These are phyloP conservation scores for Turdus rufiventris DNA, from an alignment of 2,113 vertebrate genomes.

Conservation along the genomic window DNA sequence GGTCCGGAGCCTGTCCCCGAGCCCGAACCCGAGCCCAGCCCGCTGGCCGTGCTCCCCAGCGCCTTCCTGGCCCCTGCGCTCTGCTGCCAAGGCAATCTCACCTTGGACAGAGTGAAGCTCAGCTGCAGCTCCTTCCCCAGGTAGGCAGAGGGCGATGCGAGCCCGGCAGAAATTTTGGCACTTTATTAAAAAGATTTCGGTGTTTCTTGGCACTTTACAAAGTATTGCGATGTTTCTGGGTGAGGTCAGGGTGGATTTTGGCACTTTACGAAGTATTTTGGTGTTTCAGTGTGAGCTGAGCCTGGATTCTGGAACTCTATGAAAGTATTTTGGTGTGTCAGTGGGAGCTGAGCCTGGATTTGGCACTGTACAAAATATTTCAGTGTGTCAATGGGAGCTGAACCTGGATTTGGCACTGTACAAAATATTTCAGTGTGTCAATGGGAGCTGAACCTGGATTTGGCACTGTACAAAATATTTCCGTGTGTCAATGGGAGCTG, in stretches of 20 bases:
- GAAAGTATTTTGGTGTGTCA: fast-evolving
- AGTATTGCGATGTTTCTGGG: not conserved
- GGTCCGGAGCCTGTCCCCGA: too few relatives aligned
- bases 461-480: not conserved
- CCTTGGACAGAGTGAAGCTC: constrained; percentile 63
- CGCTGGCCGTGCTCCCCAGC: not conserved
- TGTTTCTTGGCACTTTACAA: not conserved
- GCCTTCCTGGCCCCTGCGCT: not conserved
- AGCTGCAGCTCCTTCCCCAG: not conserved
- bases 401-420: not conserved
- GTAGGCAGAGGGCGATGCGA: fast-evolving
- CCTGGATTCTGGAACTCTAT: not conserved
- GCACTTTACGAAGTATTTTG: fast-evolving
- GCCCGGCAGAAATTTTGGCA: not conserved
- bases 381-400: too few relatives aligned
- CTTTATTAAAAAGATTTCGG: fast-evolving
- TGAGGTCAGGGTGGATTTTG: not conserved
- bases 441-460: fast-evolving
- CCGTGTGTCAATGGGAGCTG: too few relatives aligned
- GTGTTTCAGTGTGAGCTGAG: fast-evolving
- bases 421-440: too few relatives aligned
- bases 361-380: not conserved
- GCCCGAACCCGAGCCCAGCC: not conserved
- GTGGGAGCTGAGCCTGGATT: fast-evolving
- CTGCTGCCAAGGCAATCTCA: constrained; percentile 42